Evolutionary conservation across 2,113 vertebrate species (phyloP).

Genomic region (Eurystomus gularis): DNA sequence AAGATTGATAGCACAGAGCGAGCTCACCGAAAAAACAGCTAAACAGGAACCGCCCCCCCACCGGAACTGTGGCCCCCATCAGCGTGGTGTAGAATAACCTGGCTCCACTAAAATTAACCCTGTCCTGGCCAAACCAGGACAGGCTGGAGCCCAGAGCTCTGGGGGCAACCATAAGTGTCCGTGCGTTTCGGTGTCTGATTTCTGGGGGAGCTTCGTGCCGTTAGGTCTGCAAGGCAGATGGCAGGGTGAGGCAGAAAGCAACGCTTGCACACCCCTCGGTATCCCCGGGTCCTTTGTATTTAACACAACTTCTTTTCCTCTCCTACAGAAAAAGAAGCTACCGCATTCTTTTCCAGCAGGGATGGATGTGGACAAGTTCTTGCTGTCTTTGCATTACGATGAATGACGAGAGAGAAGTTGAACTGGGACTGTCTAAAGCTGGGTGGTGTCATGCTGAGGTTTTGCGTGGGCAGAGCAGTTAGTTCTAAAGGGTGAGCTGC

Average conservation of each 20-base stretch:
- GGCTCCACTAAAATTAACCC: no score
- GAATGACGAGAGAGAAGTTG: conserved; percentile 74
- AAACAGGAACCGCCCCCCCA: no score
- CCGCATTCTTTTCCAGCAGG: conserved; percentile 90
- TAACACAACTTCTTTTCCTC: background rate
- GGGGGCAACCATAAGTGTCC: fast-evolving
- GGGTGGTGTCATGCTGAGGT: background rate
- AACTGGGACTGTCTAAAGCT: conserved; percentile 4
- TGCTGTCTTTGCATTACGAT: conserved; percentile 95
- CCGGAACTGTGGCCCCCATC: no score
- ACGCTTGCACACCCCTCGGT: background rate
- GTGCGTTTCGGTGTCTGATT: fast-evolving
- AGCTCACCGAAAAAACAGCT: no score
- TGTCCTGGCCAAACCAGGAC: no score
- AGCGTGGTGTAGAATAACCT: no score
- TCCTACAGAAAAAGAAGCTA: conserved; percentile 86
- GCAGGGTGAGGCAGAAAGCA: background rate
- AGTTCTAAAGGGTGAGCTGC: conserved; percentile 58
- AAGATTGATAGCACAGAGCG: no score
- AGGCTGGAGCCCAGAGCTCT: no score
- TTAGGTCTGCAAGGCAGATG: fast-evolving
- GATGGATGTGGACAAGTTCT: conserved; percentile 98
- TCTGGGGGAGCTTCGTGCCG: background rate
- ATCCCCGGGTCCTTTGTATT: background rate
- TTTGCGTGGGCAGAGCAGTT: conserved; percentile 11